Evolutionary conservation across 2,113 vertebrate genomes (phyloP), one percentile per base, ranked within the genome.

Genomic region (Clupea harengus): DNA sequence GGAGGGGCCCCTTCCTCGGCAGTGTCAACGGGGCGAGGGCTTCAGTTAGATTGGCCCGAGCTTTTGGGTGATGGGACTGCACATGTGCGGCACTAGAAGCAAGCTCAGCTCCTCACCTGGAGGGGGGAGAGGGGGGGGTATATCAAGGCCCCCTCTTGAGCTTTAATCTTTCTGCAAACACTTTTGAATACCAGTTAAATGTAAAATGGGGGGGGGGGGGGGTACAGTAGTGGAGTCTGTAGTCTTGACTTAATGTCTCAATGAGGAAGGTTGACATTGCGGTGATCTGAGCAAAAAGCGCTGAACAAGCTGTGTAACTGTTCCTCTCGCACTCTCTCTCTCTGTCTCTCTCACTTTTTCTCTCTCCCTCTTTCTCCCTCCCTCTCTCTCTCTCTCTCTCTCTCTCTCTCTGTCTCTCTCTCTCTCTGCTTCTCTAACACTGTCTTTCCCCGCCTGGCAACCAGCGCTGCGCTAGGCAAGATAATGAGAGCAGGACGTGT

Each of bases 1-100:
- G 91, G 85, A 92, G 93, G 1, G 13, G 3, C 91, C 81, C 83
- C 88, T 84, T 83, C 28, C 87, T 89, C 32, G 86, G 88, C 86
- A 88, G 90, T 87, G 88, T 84, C 78, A 83, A 28, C 83, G 28
- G 45, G 28, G 67, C 85, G 32, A 39, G 44, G 64, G 86, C 82
- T 57, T 60, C 46, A 82, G 49, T 81, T 50, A 87, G 81, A 91
- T 87, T 89, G 85, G 83, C 54, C 3, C 54, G 4, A 22, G 54
- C 50, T 54, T 54, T 54, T 54, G 54, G 54, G 20, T 57, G 18
- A 5, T 57, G 54, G 54, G 54, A 57, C 22, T 57, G 2, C 54
- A 22, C 18, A 22, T 20, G 54, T 57, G 18, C 4, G 17, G 50
- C 50, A 20, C 20, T 4, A 57, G 54, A 57, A 57, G 54, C 54